Base-by-base conservation (phyloP, 2,797 vertebrate species). In the Alca torda region DNA sequence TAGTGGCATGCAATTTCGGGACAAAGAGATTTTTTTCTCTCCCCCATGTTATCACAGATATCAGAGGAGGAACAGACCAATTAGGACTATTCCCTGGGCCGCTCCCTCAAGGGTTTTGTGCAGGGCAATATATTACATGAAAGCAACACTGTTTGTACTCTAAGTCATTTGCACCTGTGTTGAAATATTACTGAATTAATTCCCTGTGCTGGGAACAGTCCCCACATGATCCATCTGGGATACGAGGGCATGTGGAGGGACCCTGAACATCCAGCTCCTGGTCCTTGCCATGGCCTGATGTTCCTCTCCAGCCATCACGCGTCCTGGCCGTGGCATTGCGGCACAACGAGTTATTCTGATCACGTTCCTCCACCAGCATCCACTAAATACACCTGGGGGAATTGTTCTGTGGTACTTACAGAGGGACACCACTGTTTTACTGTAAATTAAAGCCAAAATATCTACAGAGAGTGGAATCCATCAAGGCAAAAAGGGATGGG, bases 111-210 rank as follows among this genome's bases (percentile, higher is more conserved):
- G 33, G 67, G 68, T 20, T 59, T 93, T 85, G 45, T 53, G 37
- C 73, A 50, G 81, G 64, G 77, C 80, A 79, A 11, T n/a, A 60
- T 45, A 65, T 85, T 64, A 93, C 75, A 85, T 37, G 70, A 95
- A 92, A 94, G 72, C 86, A 90, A n/a, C 37, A 15, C 51, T 0
- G 0, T 35, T 92, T 46, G 73, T 81, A 10, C 68, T 89, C 70
- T 54, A 80, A 64, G 86, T 57, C 45, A 54, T 31, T 85, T 77
- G 65, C 75, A 92, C 89, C 85, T 84, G 14, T n/a, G 65, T 14
- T 94, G 87, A 97, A 95, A 95, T 69, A 83, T 21, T 83, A 28
- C 61, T 64, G 76, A 91, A 68, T 83, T 60, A 78, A 81, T 94
- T 91, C 65, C 61, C 80, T 54, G 31, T 75, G 41, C 61, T 90